Base-by-base conservation (phyloP, 1,140 invertebrate genomes). In the Drosophila suzukii region DNA sequence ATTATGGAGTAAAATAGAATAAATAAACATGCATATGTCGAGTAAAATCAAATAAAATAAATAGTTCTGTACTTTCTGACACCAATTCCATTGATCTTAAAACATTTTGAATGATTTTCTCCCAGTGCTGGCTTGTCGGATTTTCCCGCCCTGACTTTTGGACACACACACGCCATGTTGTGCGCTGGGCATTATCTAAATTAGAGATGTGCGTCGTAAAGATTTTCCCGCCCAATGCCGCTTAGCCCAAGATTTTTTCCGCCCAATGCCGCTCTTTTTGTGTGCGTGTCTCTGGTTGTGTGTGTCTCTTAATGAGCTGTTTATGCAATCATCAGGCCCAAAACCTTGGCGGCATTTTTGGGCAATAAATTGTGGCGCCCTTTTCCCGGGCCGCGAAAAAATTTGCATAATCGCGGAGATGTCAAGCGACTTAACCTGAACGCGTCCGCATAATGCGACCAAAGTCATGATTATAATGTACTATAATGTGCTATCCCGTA, bases 341-440 rank as follows among this genome's bases (percentile, higher is more conserved):
- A 27, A 39, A 39, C 27, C 49, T 38, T 47, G 36, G 30, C n/a
- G 15, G 59, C 47, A 32, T 71, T 68, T 47, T 39, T n/a, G 65
- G 51, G 54, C 65, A 71, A 71, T 71, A 71, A 71, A 71, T 71
- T 71, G 1, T 6, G 50, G 50, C 8, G 8, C 10, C 38, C 30
- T 11, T 30, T 10, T 12, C 17, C 43, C 20, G 10, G 6, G 2
- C 6, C 13, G n/a, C 11, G 12, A 41, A 32, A 12, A 61, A 79
- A 88, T 89, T 88, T 88, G 68, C 81, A 88, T 88, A 88, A 88
- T 88, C 83, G 53, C 65, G 34, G 53, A 50, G n/a, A 60, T 50
- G 59, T 53, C 41, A 57, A 46, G 59, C 53, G 71, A 75, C 65
- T 82, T 82, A 82, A 82, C 65, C 71, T 70, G 53, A 84, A 80